A percentile compares a stretch with the other conserved stretches of the same genome.
Conservation (phyloP, 2,113 vertebrate species). For the Engraulis encrasicolus region DNA sequence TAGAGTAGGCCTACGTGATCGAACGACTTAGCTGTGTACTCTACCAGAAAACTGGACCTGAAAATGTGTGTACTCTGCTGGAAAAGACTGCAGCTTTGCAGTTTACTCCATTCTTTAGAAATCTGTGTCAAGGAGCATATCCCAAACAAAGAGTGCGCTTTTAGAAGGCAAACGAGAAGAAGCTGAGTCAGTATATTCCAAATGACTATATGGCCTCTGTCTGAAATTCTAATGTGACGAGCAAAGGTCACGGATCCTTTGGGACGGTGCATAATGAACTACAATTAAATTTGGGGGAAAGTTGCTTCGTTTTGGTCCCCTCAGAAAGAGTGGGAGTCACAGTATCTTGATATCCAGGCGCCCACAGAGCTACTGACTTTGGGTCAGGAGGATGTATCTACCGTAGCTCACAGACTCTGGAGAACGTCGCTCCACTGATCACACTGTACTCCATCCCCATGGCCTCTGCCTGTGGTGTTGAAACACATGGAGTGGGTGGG, state of each 20-base stretch:
- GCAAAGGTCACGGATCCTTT: constrained; percentile 50
- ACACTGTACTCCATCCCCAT: neutral
- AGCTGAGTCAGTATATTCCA: neutral
- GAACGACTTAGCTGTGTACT: too few species aligned
- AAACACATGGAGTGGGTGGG: too few species aligned
- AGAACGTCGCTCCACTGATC: neutral
- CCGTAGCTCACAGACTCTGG: too few species aligned
- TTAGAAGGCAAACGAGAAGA: neutral
- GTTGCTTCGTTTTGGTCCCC: constrained; percentile 36
- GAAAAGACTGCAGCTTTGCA: too few species aligned
- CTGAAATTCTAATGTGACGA: constrained; percentile 48
- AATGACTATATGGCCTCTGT: neutral
- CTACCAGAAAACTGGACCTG: too few species aligned
- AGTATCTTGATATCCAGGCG: neutral
- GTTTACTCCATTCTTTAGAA: neutral
- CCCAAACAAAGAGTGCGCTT: neutral
- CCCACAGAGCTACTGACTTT: neutral
- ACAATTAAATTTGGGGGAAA: constrained; percentile 42
- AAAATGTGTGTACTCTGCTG: too few species aligned
- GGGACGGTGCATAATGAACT: constrained; percentile 47
- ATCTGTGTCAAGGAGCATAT: neutral
- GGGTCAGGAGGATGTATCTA: too few species aligned
- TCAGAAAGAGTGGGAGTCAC: too few species aligned
- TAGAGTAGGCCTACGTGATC: too few species aligned
- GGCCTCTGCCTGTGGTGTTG: neutral